phyloP scores from a whole-genome alignment of 2,113 vertebrate genomes.

The Neogobius melanostomus region DNA sequence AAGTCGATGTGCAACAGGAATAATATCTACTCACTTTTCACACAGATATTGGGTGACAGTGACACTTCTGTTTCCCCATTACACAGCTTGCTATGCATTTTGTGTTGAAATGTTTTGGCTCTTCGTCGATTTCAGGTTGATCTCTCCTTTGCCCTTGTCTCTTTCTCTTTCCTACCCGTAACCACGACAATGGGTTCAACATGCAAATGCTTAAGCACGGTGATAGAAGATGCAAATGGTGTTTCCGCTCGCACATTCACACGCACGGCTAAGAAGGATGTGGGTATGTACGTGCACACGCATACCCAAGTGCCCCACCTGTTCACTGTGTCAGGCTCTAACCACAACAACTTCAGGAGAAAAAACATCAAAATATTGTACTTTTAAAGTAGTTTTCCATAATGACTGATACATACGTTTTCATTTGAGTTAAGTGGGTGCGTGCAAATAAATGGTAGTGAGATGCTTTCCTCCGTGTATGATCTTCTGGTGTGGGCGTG shows the following conservation, averaged over 20 bases:
- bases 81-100: neutral
- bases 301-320: constrained; percentile 4
- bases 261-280: constrained; percentile 5
- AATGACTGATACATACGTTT: too few relatives aligned
- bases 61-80: too few relatives aligned
- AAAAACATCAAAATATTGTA: neutral
- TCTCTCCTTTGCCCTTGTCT: neutral
- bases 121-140: constrained; percentile 23
- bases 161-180: constrained; percentile 40
- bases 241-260: constrained; percentile 29
- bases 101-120: neutral
- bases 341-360: neutral
- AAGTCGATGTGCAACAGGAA: too few relatives aligned
- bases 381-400: too few relatives aligned
- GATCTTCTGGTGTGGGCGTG: neutral
- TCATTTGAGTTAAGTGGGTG: neutral
- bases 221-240: constrained; percentile 67
- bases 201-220: constrained; percentile 69
- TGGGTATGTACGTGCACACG: neutral
- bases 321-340: neutral
- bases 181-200: constrained; percentile 68
- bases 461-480: neutral
- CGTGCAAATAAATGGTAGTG: neutral
- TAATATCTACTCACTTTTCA: too few relatives aligned
- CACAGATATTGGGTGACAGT: too few relatives aligned